Evolutionary conservation across 2,797 vertebrate genomes (phyloP).

Genomic region (Lepus townsendii): DNA sequence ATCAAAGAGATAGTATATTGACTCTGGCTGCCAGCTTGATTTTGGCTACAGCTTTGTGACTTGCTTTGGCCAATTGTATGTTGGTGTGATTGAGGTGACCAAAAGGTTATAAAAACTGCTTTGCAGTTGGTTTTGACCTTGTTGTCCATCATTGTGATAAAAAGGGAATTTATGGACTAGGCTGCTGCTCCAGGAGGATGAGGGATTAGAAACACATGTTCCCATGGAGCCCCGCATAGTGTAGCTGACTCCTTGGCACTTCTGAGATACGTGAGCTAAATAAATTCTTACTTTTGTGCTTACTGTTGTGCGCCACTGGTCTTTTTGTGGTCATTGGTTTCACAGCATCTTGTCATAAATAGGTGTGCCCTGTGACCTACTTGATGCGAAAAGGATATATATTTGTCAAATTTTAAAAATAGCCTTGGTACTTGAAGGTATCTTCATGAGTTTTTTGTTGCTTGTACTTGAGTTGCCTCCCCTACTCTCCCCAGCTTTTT

Average conservation of each 20-base stretch:
- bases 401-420: background rate
- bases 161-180: background rate
- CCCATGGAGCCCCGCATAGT: background rate
- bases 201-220: background rate
- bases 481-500: background rate
- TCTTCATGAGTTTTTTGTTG: background rate
- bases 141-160: background rate
- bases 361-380: background rate
- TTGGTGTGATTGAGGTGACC: background rate
- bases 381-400: background rate
- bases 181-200: background rate
- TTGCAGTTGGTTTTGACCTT: background rate
- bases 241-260: background rate
- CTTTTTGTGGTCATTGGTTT: background rate
- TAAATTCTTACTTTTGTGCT: background rate
- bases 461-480: background rate
- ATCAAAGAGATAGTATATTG: background rate
- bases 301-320: background rate
- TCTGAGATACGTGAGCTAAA: background rate
- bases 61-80: background rate
- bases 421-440: background rate
- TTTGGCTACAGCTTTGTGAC: background rate
- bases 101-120: background rate
- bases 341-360: background rate
- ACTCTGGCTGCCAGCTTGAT: background rate